Evolutionary conservation across 2,888 invertebrate species (phyloP).

Genomic region (Tanytarsus gracilentus): DNA sequence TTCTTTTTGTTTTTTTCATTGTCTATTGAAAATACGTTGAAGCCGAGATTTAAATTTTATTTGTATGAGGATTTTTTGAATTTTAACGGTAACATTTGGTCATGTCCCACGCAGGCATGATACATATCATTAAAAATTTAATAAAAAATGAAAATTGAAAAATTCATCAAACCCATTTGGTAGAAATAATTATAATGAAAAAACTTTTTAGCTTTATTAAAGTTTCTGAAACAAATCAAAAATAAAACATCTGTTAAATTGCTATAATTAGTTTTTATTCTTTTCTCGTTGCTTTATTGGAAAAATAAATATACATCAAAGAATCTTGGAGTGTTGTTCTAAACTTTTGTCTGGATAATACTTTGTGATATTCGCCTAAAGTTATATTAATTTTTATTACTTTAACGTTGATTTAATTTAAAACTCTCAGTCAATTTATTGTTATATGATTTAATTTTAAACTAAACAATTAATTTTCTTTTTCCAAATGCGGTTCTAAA

Average conservation of each 20-base stretch:
- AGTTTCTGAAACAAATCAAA: neutral
- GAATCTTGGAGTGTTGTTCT: slow-evolving; percentile 4
- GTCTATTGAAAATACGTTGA: too few species aligned
- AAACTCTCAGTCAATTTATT: slow-evolving; percentile 24
- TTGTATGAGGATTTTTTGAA: too few species aligned
- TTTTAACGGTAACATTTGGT: too few species aligned
- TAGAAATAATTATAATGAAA: too few species aligned
- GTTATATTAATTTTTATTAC: neutral
- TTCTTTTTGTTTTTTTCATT: too few species aligned
- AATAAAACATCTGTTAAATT: too few species aligned
- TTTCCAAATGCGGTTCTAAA: neutral
- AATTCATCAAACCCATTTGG: too few species aligned
- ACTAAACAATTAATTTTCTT: neutral
- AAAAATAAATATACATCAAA: slow-evolving; percentile 6
- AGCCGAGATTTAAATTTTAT: too few species aligned
- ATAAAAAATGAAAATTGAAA: too few species aligned
- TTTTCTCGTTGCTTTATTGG: neutral
- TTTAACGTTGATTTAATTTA: neutral
- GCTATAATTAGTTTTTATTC: neutral
- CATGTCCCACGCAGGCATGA: too few species aligned
- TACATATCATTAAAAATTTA: too few species aligned
- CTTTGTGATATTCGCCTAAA: neutral
- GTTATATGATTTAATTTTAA: slow-evolving; percentile 6
- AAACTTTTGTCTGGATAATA: neutral
- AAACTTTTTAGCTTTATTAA: neutral